Evolutionary conservation across 2,888 invertebrate genomes (phyloP).

Genomic region (Cremastinae sp.): DNA sequence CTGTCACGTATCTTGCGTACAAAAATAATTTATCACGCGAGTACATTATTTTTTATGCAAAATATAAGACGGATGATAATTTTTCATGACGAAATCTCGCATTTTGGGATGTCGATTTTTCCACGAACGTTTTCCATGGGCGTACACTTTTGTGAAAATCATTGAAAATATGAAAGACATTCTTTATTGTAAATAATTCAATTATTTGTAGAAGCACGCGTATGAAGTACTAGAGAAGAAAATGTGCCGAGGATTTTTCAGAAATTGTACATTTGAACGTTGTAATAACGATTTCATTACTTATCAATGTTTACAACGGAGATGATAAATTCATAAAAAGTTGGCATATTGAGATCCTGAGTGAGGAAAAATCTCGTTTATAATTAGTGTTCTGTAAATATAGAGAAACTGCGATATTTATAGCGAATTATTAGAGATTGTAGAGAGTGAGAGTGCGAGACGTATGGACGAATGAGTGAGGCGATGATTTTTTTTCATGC

Average conservation of each 20-base stretch:
- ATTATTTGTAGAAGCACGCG: slow-evolving; percentile 57
- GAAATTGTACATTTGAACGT: slow-evolving; percentile 66
- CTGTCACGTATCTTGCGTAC: neutral
- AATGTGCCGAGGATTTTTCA: slow-evolving; percentile 67
- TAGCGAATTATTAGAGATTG: slow-evolving; percentile 55
- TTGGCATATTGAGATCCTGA: slow-evolving; percentile 54
- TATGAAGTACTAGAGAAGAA: slow-evolving; percentile 57
- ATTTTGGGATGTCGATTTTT: neutral
- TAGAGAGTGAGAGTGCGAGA: slow-evolving; percentile 35
- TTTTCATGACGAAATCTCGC: slow-evolving; percentile 1
- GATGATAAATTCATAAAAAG: slow-evolving; percentile 31
- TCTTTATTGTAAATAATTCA: slow-evolving; percentile 61
- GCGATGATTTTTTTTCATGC: slow-evolving; percentile 38
- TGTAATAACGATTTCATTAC: slow-evolving; percentile 55
- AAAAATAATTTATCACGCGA: neutral
- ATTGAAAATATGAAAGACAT: slow-evolving; percentile 17
- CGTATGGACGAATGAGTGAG: slow-evolving; percentile 43
- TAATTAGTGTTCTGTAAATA: slow-evolving; percentile 59
- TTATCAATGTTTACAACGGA: slow-evolving; percentile 50
- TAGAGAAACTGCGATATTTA: slow-evolving; percentile 48
- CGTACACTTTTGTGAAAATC: neutral
- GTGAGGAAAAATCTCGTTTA: slow-evolving; percentile 60
- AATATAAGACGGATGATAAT: neutral
- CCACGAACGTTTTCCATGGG: slow-evolving; percentile 5
- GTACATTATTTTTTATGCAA: neutral